Base-by-base conservation (phyloP, 2,797 vertebrate species). In the Neomorphus geoffroyi region DNA sequence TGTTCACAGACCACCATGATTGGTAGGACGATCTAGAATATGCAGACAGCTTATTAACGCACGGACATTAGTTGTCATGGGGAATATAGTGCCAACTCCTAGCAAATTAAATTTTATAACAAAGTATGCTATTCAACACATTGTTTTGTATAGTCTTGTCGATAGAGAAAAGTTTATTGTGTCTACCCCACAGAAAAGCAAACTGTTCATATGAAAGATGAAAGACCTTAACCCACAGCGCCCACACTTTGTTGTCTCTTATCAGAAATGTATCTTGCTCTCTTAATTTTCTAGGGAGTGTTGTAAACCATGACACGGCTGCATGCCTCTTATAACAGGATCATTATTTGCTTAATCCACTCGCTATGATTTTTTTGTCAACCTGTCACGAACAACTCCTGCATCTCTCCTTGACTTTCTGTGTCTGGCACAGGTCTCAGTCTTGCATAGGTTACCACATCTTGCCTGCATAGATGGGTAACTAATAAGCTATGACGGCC, bases 291-390 rank as follows among this genome's bases (percentile, higher is more conserved):
- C 41, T 56, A 24, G 53, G 64, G 39, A 78, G 14, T 65, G 26
- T 28, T 2, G 2, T 54, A 78, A 91, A 58, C 61, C 23, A 9
- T 24, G 32, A 35, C 37, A 33, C 13, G 62, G 41, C 41, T 75
- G 27, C 22, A 46, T 8, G 18, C 53, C 1, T 1, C 46, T 88
- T 83, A 11, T 32, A 75, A 88, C 48, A 54, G 41, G 24, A 66
- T 74, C 30, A 23, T 61, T 80, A 72, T 81, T 94, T 54, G 16
- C 56, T 90, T 93, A 94, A 94, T 93, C 58, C 26, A 85, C 54
- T 90, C 65, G 62, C 33, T 33, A 4, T 77, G 24, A 80, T 32
- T 54, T 54, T 30, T 54, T 30, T 53, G 17, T 30, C 28, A 48
- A 23, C 28, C 16, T 83, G 2, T 80, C 39, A 60, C 94, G 87